Evolutionary conservation across 2,113 vertebrate genomes (phyloP).

Genomic region (Sylvietta virens): DNA sequence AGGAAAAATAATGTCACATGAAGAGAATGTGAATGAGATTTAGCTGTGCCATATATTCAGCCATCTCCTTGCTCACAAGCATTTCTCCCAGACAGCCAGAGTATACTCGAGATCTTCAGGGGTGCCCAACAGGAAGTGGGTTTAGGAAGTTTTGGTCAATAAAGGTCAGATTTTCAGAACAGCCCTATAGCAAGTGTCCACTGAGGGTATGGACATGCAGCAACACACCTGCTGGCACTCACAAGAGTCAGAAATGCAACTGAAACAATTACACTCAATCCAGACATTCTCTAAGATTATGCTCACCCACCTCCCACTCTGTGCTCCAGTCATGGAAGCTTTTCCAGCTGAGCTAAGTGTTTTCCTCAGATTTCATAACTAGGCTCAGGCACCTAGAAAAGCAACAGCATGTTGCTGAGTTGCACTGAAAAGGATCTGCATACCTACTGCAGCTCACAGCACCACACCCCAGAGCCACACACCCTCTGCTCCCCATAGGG

Average conservation of each 20-base stretch:
- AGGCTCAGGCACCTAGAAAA: constrained; percentile 16
- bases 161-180: not conserved
- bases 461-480: not conserved
- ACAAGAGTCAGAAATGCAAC: not conserved
- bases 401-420: not conserved
- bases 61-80: not conserved
- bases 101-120: not conserved
- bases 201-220: not conserved
- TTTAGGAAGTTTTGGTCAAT: not conserved
- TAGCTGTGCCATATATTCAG: not conserved
- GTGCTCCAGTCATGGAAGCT: not conserved
- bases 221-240: not conserved
- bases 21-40: not conserved
- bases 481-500: not conserved
- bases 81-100: not conserved
- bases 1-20: not conserved
- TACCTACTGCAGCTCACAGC: not conserved
- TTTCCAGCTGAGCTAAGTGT: constrained; percentile 7
- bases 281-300: not conserved
- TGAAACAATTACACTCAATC: not conserved
- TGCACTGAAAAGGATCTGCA: not conserved
- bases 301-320: constrained; percentile 13
- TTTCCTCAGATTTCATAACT: constrained; percentile 15
- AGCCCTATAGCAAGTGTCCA: not conserved
- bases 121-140: not conserved